These are phyloP conservation scores for Sycobia sp. DNA, from an alignment of 1,140 invertebrate genomes.

Conservation along the genomic window DNA sequence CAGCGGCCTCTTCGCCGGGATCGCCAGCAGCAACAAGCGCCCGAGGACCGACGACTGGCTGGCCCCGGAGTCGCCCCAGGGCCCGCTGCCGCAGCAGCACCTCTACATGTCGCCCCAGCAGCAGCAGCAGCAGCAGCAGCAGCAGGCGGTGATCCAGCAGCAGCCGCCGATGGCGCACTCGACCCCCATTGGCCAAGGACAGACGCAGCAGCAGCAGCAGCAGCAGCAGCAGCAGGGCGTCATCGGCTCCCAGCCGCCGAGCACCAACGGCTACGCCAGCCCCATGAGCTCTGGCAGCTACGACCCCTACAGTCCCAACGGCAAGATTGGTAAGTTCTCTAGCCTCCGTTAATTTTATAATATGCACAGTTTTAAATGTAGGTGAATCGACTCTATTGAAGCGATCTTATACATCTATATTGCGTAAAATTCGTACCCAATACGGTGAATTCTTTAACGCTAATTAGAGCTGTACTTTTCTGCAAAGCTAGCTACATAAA, in stretches of 20 bases:
- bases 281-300: slow-evolving; percentile 83
- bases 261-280: slow-evolving; percentile 81
- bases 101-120: slow-evolving; percentile 66
- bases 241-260: slow-evolving; percentile 58
- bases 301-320: slow-evolving; percentile 84
- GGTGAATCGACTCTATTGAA: no score
- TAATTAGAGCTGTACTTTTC: no score
- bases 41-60: slow-evolving; percentile 68
- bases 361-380: no score
- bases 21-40: slow-evolving; percentile 50
- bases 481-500: no score
- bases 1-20: slow-evolving; percentile 46
- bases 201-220: slow-evolving; percentile 56
- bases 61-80: slow-evolving; percentile 66
- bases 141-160: slow-evolving; percentile 30
- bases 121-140: slow-evolving; percentile 42
- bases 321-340: slow-evolving; percentile 75
- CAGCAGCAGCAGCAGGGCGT: slow-evolving; percentile 34
- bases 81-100: slow-evolving; percentile 55
- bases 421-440: no score
- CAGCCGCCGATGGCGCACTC: slow-evolving; percentile 54
- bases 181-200: slow-evolving; percentile 64
- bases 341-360: no score
- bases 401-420: no score
- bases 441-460: no score